Evolutionary conservation across 2,797 vertebrate species (phyloP).

Genomic region (Onychomys torridus): DNA sequence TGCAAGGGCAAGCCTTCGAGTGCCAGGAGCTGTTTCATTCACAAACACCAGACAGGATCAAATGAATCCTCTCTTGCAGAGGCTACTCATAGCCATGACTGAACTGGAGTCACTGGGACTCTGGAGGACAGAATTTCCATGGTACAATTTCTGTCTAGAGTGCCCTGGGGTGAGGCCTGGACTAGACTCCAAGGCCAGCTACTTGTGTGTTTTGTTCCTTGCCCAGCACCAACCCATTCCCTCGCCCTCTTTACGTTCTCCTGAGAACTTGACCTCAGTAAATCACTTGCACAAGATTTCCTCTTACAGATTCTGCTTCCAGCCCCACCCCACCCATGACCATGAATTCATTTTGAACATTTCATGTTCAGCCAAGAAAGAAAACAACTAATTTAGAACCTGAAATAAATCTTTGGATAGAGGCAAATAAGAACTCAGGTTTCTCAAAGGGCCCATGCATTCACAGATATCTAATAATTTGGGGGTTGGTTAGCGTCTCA

Average conservation of each 20-base stretch:
- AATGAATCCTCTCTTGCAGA: background rate
- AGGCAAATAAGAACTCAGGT: slow-evolving; percentile 10
- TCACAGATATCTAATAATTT: slow-evolving; percentile 51
- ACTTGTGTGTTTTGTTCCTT: background rate
- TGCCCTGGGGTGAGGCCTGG: background rate
- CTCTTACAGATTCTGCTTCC: background rate
- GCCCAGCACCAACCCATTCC: background rate
- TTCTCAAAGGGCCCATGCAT: slow-evolving; percentile 53
- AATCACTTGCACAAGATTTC: background rate
- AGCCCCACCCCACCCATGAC: slow-evolving; percentile 17
- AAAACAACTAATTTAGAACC: slow-evolving; percentile 48
- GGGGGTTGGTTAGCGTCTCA: background rate
- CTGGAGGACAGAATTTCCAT: background rate
- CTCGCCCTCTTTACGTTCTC: background rate
- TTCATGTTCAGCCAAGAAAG: slow-evolving; percentile 2
- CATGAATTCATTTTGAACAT: slow-evolving; percentile 3
- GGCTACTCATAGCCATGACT: background rate
- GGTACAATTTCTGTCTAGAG: background rate
- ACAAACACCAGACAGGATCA: background rate
- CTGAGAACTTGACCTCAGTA: background rate
- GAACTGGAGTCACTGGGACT: background rate
- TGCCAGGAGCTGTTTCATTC: background rate
- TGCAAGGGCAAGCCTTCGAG: background rate
- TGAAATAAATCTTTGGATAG: slow-evolving; percentile 16
- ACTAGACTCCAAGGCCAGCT: background rate